A percentile compares a stretch with the other conserved stretches of the same genome.
These are phyloP conservation scores for Cololabis saira DNA, from an alignment of 2,113 vertebrate species.

Conservation along the genomic window DNA sequence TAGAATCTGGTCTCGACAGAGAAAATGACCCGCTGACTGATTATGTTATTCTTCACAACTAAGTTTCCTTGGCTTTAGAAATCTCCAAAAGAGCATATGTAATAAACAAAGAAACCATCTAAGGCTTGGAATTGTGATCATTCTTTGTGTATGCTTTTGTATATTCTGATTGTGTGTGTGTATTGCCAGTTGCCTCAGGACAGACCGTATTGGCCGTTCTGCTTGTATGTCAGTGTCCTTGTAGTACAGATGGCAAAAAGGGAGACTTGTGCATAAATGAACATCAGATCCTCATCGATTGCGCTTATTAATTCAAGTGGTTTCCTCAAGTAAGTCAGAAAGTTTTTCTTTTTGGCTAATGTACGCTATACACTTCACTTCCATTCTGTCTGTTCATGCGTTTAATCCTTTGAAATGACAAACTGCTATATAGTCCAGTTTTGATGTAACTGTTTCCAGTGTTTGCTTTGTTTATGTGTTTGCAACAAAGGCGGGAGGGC, in stretches of 20 bases:
- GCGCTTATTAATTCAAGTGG: constrained; percentile 24
- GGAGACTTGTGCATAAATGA: constrained; percentile 57
- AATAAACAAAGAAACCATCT: constrained; percentile 5
- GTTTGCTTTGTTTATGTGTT: background rate
- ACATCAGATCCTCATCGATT: constrained; percentile 47
- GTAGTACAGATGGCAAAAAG: constrained; percentile 49
- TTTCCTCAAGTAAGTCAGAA: constrained; percentile 25
- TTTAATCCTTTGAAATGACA: too few species aligned
- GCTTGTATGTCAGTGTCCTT: constrained; percentile 49
- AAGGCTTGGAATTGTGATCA: background rate
- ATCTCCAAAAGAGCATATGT: constrained; percentile 1
- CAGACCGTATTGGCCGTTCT: constrained; percentile 55
- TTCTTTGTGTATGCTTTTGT: background rate
- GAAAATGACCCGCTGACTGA: background rate
- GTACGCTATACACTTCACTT: too few species aligned
- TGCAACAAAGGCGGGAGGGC: background rate
- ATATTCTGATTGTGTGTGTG: constrained; percentile 2
- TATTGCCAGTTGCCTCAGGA: constrained; percentile 45
- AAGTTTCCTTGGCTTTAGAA: background rate
- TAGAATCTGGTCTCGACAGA: constrained; percentile 24
- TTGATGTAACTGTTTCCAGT: too few species aligned
- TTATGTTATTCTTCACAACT: background rate
- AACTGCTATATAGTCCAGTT: too few species aligned
- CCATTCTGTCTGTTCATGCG: too few species aligned
- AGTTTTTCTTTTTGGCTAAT: background rate